phyloP scores from a whole-genome alignment of 1,140 invertebrate species.

The Pachypeltis micranthus region DNA sequence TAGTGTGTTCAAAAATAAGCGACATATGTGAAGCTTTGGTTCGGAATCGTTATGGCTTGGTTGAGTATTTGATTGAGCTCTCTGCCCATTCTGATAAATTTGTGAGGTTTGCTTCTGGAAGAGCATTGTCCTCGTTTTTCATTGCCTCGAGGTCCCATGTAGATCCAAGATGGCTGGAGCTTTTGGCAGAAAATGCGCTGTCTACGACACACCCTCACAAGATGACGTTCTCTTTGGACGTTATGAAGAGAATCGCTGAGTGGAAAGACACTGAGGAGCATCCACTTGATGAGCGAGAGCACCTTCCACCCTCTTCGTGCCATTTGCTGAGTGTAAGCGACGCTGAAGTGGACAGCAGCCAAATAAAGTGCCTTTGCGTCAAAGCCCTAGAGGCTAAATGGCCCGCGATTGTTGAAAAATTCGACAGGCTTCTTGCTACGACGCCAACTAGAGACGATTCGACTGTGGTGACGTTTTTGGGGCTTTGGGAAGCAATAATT shows the following conservation, averaged over 20 bases:
- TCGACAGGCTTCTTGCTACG: constrained; percentile 39
- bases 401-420: constrained; percentile 55
- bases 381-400: constrained; percentile 72
- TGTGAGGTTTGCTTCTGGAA: constrained; percentile 63
- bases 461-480: constrained; percentile 61
- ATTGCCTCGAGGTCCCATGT: constrained; percentile 68
- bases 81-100: constrained; percentile 64
- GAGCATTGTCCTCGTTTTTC: constrained; percentile 67
- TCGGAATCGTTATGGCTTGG: constrained; percentile 64
- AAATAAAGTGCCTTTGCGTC: constrained; percentile 71
- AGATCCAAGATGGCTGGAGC: constrained; percentile 64
- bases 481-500: constrained; percentile 81
- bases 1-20: constrained; percentile 64
- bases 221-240: constrained; percentile 70
- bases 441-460: constrained; percentile 38
- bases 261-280: constrained; percentile 75
- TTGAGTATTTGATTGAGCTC: constrained; percentile 69
- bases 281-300: constrained; percentile 54
- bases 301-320: constrained; percentile 37
- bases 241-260: constrained; percentile 72
- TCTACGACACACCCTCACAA: constrained; percentile 53
- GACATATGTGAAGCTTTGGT: constrained; percentile 67
- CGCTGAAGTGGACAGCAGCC: constrained; percentile 60
- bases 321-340: constrained; percentile 56
- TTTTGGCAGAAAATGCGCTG: constrained; percentile 40